These are phyloP conservation scores for Oscheius sp. DNA, from an alignment of 2,888 invertebrate species.

Conservation along the genomic window DNA sequence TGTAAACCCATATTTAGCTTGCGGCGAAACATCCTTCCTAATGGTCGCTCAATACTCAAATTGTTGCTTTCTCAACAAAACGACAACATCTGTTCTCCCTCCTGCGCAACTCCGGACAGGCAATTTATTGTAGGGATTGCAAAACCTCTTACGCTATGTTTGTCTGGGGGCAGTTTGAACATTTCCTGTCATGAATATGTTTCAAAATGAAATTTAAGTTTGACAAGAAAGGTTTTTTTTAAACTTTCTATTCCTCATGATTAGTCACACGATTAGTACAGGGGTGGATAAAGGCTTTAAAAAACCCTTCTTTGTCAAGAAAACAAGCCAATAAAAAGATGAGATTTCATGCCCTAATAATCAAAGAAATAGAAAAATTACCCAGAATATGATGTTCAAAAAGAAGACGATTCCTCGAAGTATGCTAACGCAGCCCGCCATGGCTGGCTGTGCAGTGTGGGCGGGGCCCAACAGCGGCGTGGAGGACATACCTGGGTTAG, in stretches of 20 bases:
- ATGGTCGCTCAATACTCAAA: neutral
- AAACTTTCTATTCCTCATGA: too few relatives aligned
- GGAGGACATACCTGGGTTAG: constrained; percentile 23
- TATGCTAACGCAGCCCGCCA: constrained; percentile 51
- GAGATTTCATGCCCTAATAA: too few relatives aligned
- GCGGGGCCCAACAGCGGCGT: constrained; percentile 30
- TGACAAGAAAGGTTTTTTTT: too few relatives aligned
- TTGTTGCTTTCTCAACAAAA: neutral
- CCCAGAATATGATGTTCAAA: constrained; percentile 59
- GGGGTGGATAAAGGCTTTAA: too few relatives aligned
- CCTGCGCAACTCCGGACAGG: constrained; percentile 14
- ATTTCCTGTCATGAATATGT: too few relatives aligned
- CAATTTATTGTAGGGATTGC: constrained; percentile 19
- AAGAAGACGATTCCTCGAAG: constrained; percentile 52
- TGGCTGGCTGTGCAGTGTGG: constrained; percentile 32
- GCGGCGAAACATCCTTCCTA: neutral
- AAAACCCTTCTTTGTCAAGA: too few relatives aligned
- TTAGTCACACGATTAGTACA: too few relatives aligned
- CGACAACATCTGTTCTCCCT: constrained; percentile 20
- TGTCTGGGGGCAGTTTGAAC: neutral
- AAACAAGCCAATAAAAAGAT: neutral
- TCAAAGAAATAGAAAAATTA: constrained; percentile 32
- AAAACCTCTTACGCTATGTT: constrained; percentile 1
- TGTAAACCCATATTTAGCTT: neutral
- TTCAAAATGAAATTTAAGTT: too few relatives aligned